A percentile compares a stretch with the other conserved stretches of the same genome.
Conservation (phyloP, 2,797 vertebrate species). For the Eupleurogrammus muticus region DNA sequence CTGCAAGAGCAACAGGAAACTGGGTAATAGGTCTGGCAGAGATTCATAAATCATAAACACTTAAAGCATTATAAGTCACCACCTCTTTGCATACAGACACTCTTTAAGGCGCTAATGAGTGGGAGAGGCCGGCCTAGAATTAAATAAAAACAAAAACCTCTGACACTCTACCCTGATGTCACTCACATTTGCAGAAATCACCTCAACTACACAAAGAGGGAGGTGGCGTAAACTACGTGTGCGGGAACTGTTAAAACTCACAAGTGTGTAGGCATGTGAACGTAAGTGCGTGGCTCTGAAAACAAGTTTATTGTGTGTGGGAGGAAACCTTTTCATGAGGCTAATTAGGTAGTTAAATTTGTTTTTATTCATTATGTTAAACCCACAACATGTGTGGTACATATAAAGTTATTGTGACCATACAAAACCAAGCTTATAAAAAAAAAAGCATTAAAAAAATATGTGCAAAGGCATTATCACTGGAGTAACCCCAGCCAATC, state of each 20-base stretch:
- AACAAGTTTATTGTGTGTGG: constrained; percentile 39
- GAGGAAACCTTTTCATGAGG: constrained; percentile 63
- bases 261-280: constrained; percentile 10
- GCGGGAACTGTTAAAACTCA: constrained; percentile 5
- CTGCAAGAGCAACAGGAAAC: constrained; percentile 11
- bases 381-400: constrained; percentile 37
- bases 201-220: constrained; percentile 31
- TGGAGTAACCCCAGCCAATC: constrained; percentile 4
- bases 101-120: constrained; percentile 61
- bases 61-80: constrained; percentile 16
- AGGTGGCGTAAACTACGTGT: constrained; percentile 21
- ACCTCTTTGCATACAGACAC: constrained; percentile 44
- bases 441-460: constrained; percentile 7
- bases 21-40: constrained; percentile 46
- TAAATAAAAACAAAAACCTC: constrained; percentile 28
- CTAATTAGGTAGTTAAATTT: constrained; percentile 36
- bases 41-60: constrained; percentile 54
- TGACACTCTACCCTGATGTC: constrained; percentile 41
- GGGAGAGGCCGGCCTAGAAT: constrained; percentile 36
- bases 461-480: constrained; percentile 42
- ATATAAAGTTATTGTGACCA: constrained; percentile 30
- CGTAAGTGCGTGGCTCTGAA: neutral
- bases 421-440: constrained; percentile 29
- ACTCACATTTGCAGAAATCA: constrained; percentile 22
- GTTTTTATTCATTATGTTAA: constrained; percentile 62